Evolutionary conservation across 2,113 vertebrate genomes (phyloP).

Genomic region (sheep (Ovis aries)): ARS-UI_Ramb_v3.0 NC_056058.1:104965001-104965500

Average conservation of each 20-base stretch:
- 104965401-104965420: not conserved
- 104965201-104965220: not conserved
- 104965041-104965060: not conserved
- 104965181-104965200: not conserved
- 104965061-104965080: not conserved
- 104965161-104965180: not conserved
- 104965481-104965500: not conserved
- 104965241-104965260: not conserved
- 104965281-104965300: not conserved
- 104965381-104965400: not conserved
- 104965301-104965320: not conserved
- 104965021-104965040: constrained; percentile 8
- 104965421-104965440: not conserved
- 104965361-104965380: not conserved
- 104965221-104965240: not conserved
- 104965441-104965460: not conserved
- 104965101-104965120: not conserved
- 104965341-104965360: not conserved
- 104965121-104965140: not conserved
- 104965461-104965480: not conserved
- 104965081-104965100: not conserved
- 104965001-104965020: not conserved
- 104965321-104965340: not conserved
- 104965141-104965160: not conserved
- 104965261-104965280: not conserved